A percentile compares a stretch with the other conserved stretches of the same genome.
phyloP scores from a whole-genome alignment of 2,888 invertebrate genomes.

The Leptopilina myrica region DNA sequence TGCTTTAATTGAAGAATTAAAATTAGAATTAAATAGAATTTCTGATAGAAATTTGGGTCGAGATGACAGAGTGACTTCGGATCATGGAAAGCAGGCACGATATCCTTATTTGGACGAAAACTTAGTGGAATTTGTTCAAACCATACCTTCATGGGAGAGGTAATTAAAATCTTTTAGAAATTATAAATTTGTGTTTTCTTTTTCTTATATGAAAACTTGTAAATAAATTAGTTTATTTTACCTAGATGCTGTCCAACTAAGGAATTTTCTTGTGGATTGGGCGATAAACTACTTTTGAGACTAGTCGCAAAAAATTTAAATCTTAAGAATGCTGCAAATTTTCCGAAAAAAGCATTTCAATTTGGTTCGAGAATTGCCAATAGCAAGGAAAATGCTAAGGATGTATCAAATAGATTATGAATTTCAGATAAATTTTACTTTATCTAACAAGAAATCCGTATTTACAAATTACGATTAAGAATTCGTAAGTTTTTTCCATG shows the following conservation, averaged over 20 bases:
- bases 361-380: conserved; percentile 98
- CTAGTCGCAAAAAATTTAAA: conserved; percentile 84
- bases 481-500: no score
- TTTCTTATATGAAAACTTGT: neutral
- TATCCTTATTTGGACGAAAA: conserved; percentile 89
- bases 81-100: conserved; percentile 90
- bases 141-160: conserved; percentile 84
- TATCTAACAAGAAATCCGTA: no score
- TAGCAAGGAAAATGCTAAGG: conserved; percentile 90
- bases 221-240: neutral
- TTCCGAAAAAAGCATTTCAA: conserved; percentile 96
- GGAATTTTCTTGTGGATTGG: conserved; percentile 85
- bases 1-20: conserved; percentile 79
- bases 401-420: conserved; percentile 79
- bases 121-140: conserved; percentile 81
- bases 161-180: conserved; percentile 65
- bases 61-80: conserved; percentile 94
- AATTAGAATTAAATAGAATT: conserved; percentile 89
- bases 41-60: conserved; percentile 94
- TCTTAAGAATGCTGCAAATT: conserved; percentile 80
- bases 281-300: conserved; percentile 95
- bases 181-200: neutral
- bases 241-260: conserved; percentile 80
- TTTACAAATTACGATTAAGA: no score
- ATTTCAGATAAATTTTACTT: conserved; percentile 44